phyloP scores from a whole-genome alignment of 2,888 invertebrate genomes.

The Drosophila paranaensis region DNA sequence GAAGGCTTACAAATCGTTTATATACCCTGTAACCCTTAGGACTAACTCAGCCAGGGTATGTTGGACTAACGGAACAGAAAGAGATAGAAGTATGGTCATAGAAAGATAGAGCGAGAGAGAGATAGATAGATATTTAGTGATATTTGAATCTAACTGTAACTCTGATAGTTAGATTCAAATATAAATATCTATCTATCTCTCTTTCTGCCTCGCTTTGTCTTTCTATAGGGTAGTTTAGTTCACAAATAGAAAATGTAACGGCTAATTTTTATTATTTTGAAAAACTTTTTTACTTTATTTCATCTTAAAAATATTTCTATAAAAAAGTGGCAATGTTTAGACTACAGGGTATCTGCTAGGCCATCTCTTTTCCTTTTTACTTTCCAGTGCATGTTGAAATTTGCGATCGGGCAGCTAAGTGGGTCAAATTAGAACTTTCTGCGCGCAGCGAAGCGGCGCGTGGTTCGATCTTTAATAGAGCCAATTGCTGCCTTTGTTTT shows the following conservation, averaged over 20 bases:
- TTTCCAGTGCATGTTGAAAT: conserved; percentile 29
- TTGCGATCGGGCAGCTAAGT: conserved; percentile 31
- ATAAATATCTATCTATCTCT: neutral
- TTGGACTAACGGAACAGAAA: too few relatives aligned
- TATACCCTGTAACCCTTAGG: neutral
- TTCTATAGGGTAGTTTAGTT: neutral
- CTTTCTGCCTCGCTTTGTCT: neutral
- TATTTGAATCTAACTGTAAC: too few relatives aligned
- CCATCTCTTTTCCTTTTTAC: neutral
- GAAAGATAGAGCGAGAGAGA: too few relatives aligned
- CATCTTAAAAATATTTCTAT: neutral
- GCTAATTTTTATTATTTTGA: neutral
- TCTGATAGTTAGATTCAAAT: neutral
- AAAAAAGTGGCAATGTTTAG: too few relatives aligned
- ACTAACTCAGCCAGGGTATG: neutral
- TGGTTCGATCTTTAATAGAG: conserved; percentile 16
- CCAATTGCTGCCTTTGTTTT: conserved; percentile 2
- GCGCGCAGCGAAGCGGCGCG: conserved; percentile 35
- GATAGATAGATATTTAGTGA: too few relatives aligned
- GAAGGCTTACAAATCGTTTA: neutral
- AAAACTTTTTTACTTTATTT: neutral
- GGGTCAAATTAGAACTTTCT: conserved; percentile 60
- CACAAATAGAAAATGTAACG: neutral
- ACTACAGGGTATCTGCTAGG: neutral
- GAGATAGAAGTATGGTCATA: neutral